phyloP scores from a whole-genome alignment of 2,113 vertebrate genomes.

The Gallinago media region DNA sequence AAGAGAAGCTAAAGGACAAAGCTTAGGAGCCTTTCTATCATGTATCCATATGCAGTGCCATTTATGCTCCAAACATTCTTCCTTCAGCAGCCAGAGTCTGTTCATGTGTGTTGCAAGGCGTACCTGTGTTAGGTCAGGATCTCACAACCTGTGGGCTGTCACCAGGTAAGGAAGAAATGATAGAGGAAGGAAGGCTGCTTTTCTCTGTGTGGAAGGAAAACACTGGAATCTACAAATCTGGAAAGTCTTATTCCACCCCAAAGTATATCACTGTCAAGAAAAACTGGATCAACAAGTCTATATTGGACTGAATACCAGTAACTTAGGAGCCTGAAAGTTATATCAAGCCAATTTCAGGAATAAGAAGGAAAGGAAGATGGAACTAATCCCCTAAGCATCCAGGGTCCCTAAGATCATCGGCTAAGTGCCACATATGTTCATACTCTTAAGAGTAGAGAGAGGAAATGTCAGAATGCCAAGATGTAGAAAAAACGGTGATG shows the following conservation, averaged over 20 bases:
- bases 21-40: background rate
- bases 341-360: background rate
- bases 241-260: background rate
- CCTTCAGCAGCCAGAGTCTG: background rate
- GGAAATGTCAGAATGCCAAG: background rate
- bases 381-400: background rate
- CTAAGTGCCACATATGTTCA: background rate
- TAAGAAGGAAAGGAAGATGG: background rate
- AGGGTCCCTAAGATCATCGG: background rate
- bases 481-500: background rate
- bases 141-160: background rate
- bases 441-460: background rate
- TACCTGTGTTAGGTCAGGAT: no score
- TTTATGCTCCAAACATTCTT: background rate
- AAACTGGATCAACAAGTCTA: background rate
- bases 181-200: background rate
- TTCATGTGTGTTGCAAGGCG: background rate
- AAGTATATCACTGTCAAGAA: rapidly evolving
- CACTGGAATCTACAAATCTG: background rate
- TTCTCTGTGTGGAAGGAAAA: background rate
- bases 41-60: background rate
- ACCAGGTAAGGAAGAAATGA: background rate
- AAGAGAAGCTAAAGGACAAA: background rate
- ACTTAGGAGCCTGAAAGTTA: background rate
- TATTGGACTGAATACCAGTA: background rate